phyloP scores from a whole-genome alignment of 2,797 vertebrate genomes.

The Ataeniobius toweri region DNA sequence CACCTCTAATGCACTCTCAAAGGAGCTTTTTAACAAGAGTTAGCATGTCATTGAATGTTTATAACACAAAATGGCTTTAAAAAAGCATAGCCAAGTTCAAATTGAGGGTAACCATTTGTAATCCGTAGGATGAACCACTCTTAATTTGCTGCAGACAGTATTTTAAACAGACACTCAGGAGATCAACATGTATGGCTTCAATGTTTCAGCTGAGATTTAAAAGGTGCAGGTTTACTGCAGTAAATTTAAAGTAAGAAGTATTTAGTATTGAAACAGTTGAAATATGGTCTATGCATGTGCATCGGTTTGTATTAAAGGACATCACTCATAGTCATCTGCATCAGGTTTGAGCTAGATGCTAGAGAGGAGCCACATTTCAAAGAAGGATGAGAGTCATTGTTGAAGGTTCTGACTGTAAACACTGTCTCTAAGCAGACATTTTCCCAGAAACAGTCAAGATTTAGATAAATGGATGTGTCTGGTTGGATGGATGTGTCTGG shows the following conservation, averaged over 20 bases:
- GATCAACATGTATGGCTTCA: neutral
- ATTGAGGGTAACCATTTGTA: constrained; percentile 28
- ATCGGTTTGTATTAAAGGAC: neutral
- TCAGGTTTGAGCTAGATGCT: neutral
- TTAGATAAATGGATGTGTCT: constrained; percentile 20
- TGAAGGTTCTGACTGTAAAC: constrained; percentile 18
- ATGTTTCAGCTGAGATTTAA: neutral
- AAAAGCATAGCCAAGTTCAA: constrained; percentile 16
- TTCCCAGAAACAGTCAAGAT: constrained; percentile 22
- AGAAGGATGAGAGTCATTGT: constrained; percentile 12
- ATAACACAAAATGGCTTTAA: constrained; percentile 37
- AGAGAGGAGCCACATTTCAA: neutral
- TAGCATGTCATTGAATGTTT: constrained; percentile 21
- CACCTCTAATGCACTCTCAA: constrained; percentile 44
- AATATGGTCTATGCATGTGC: neutral
- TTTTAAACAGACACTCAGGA: constrained; percentile 6
- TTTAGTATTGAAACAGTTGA: neutral
- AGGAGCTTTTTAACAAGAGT: constrained; percentile 31
- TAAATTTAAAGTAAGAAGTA: neutral
- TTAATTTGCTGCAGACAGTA: neutral
- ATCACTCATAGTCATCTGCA: neutral
- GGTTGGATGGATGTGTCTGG: constrained; percentile 29
- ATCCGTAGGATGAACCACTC: neutral
- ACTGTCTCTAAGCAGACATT: neutral
- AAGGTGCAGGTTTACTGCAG: constrained; percentile 6